Evolutionary conservation across 2,888 invertebrate species (phyloP).

Genomic region (Frankliniella intonsa): DNA sequence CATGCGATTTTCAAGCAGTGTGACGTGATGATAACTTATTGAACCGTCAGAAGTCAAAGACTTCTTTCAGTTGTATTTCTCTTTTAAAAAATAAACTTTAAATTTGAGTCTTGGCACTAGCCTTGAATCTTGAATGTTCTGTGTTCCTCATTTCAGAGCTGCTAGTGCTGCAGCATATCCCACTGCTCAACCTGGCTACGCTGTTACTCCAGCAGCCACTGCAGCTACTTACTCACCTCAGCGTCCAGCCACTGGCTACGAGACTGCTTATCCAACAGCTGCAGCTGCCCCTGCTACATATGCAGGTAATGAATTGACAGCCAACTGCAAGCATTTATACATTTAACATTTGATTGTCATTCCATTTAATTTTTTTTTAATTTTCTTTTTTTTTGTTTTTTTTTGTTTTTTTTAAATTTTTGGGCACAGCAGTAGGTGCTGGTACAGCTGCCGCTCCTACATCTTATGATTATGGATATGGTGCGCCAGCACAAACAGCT

Average conservation of each 20-base stretch:
- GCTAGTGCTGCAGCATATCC: constrained; percentile 78
- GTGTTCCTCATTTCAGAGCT: constrained; percentile 46
- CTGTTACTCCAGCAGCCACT: constrained; percentile 71
- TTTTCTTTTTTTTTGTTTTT: neutral
- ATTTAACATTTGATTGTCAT: neutral
- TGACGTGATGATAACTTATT: no score
- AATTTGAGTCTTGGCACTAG: no score
- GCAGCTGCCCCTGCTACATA: constrained; percentile 53
- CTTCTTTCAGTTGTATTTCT: no score
- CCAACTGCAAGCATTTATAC: neutral
- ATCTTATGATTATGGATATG: constrained; percentile 63
- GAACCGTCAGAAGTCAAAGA: no score
- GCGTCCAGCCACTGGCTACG: constrained; percentile 72
- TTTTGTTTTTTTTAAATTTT: neutral
- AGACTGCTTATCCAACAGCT: constrained; percentile 77
- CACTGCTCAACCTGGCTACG: constrained; percentile 78
- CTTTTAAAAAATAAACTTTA: no score
- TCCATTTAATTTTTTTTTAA: constrained; percentile 16
- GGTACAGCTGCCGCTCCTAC: constrained; percentile 53
- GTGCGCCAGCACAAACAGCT: constrained; percentile 57
- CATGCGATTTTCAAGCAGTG: no score
- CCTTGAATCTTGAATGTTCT: neutral
- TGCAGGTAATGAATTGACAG: constrained; percentile 47
- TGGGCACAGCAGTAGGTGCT: constrained; percentile 41
- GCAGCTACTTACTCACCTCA: constrained; percentile 82